These are phyloP conservation scores for Dione vanillae DNA, from an alignment of 2,888 invertebrate species.

Conservation along the genomic window DNA sequence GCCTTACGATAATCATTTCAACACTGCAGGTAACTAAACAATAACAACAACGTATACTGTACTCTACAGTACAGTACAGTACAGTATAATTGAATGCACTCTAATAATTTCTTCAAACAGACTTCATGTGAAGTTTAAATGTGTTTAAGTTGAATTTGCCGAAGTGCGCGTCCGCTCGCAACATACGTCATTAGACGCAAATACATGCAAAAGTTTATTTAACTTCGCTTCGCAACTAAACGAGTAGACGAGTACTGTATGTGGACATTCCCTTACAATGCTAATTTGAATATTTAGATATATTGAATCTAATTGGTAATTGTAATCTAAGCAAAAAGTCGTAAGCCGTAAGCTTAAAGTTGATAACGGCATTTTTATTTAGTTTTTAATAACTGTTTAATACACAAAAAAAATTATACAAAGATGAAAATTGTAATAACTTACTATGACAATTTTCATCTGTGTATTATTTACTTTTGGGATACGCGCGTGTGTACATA, in stretches of 20 bases:
- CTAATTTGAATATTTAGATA: neutral
- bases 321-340: too few species aligned
- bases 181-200: conserved; percentile 73
- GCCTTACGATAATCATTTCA: neutral
- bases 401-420: too few species aligned
- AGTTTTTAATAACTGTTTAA: too few species aligned
- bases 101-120: conserved; percentile 49
- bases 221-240: conserved; percentile 52
- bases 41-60: neutral
- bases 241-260: conserved; percentile 17
- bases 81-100: conserved; percentile 34
- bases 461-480: too few species aligned
- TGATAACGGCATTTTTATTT: too few species aligned
- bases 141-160: conserved; percentile 62
- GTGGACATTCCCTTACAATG: conserved; percentile 27
- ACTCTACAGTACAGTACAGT: neutral
- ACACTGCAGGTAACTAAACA: neutral
- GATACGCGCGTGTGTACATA: too few species aligned
- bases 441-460: too few species aligned
- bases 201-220: conserved; percentile 68
- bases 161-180: conserved; percentile 61
- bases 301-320: too few species aligned
- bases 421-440: too few species aligned
- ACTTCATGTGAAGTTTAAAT: conserved; percentile 64
- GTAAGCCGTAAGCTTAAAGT: too few species aligned